Base-by-base conservation (phyloP, 2,797 vertebrate species). In the Cyprinella venusta region DNA sequence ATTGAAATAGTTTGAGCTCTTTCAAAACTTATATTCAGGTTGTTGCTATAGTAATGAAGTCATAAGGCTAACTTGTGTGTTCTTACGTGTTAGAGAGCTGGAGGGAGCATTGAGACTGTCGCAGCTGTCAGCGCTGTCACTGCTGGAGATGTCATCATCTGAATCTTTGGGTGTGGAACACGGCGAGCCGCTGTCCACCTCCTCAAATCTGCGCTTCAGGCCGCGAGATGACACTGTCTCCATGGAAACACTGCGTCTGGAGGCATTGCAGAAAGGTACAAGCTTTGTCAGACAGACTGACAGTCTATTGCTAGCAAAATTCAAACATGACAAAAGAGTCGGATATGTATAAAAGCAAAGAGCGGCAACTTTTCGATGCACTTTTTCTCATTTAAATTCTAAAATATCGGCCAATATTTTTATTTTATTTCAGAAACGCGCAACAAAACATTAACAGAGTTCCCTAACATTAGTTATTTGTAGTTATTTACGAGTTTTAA, bases 71-170 rank as follows among this genome's bases (percentile, higher is more conserved):
- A 69, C 3, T 26, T 50, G 12, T 42, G 38, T 30, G 30, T 63
- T 74, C 97, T 97, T 93, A 98, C 97, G 97, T 80, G 95, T 96
- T 87, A 97, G 94, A 42, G 94, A 89, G 88, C 94, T 95, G 83
- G 96, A 96, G 8, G 97, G 94, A 24, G 96, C 95, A 87, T 97
- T 97, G 93, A 98, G 93, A 91, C 97, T 98, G 93, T 98, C 97
- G 0, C 97, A 98, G 95, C 97, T 99, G 91, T 99, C 97, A 0
- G 95, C 97, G 45, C 97, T 98, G 93, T 98, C 97, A 12, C 97
- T 98, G 93, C 96, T 97, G 87, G 96, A 97, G 92, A 98, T 93
- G 89, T 99, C 97, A 94, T 98, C 97, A 18, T 98, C 97, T 0
- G 97, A 98, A 90, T 95, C 94, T 87, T 96, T 96, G 30, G 94